Conservation (phyloP, 2,888 invertebrate species). For the Allygus modestus region DNA sequence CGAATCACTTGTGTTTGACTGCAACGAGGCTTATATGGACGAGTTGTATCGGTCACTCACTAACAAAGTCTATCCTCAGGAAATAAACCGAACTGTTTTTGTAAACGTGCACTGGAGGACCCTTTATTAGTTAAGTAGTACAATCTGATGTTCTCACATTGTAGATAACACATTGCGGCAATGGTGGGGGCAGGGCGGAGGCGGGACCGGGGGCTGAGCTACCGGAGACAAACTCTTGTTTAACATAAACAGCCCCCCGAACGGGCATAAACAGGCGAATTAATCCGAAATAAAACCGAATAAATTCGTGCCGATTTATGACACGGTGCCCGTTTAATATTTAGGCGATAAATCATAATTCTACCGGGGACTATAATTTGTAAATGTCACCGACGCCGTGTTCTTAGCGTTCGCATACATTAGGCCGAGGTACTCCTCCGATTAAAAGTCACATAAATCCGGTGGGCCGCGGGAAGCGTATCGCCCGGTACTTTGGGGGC, state of each 20-base stretch:
- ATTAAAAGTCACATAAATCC: slow-evolving; percentile 56
- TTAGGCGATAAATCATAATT: slow-evolving; percentile 51
- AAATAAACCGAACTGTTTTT: no score
- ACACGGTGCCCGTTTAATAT: slow-evolving; percentile 40
- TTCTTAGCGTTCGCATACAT: slow-evolving; percentile 58
- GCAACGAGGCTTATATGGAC: no score
- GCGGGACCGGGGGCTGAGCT: slow-evolving; percentile 34
- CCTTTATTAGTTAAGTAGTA: no score
- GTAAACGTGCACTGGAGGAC: no score
- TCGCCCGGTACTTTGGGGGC: no score
- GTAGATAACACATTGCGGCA: no score
- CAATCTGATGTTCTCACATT: no score
- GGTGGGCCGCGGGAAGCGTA: slow-evolving; percentile 31
- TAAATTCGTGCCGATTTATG: slow-evolving; percentile 58
- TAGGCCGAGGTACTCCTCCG: slow-evolving; percentile 38
- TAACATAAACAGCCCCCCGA: slow-evolving; percentile 55
- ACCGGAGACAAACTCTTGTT: slow-evolving; percentile 51
- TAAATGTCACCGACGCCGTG: slow-evolving; percentile 53
- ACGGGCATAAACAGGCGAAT: slow-evolving; percentile 59
- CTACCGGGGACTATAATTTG: slow-evolving; percentile 58
- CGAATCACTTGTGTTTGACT: no score
- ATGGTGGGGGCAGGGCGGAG: no score
- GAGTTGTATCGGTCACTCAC: no score
- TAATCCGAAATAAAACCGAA: slow-evolving; percentile 59
- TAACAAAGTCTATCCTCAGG: no score